Evolutionary conservation across 1,140 invertebrate genomes (phyloP), one percentile per base, ranked within the genome.

Genomic region (Theocolax elegans): DNA sequence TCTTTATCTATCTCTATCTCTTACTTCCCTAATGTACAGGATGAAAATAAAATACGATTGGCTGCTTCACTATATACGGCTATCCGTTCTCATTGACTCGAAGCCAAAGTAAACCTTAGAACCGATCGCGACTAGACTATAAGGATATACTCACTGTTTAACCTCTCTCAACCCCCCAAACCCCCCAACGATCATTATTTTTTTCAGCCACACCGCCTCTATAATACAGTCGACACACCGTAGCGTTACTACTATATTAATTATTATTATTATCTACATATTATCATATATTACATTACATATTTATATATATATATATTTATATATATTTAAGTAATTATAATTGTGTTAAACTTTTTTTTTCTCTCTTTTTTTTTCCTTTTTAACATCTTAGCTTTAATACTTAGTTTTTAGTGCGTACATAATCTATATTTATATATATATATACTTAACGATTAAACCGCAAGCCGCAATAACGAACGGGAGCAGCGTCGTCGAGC

Each of bases 161-260:
- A n/a, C 29, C 13, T 42, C 27, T n/a, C 12, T 25, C 2, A 25
- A 42, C 0, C 0, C 23, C 29, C 23, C 25, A 60, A 59, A 25
- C 13, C n/a, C n/a, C n/a, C n/a, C n/a, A 40, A 31, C n/a, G 40
- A 51, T 58, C 42, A 67, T 58, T 67, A 48, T 58, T 67, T 67
- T 67, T 53, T 58, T 25, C 15, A 4, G n/a, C 40, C 42, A 49
- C 27, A 49, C 27, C 35, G 17, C 29, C 59, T 48, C 25, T 49
- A 29, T 35, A 35, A 49, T 48, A 49, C 27, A 49, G 44, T 63
- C 12, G 2, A 7, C 0, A 31, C 15, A 48, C 9, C 27, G 1
- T 49, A 49, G 40, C 19, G 10, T n/a, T n/a, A n/a, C n/a, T n/a
- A n/a, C n/a, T n/a, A n/a, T n/a, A n/a, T n/a, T n/a, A n/a, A n/a